These are phyloP conservation scores for Nesometra sesokonis DNA, from an alignment of 35 echinoderm and acorn worm genomes.

Conservation along the genomic window DNA sequence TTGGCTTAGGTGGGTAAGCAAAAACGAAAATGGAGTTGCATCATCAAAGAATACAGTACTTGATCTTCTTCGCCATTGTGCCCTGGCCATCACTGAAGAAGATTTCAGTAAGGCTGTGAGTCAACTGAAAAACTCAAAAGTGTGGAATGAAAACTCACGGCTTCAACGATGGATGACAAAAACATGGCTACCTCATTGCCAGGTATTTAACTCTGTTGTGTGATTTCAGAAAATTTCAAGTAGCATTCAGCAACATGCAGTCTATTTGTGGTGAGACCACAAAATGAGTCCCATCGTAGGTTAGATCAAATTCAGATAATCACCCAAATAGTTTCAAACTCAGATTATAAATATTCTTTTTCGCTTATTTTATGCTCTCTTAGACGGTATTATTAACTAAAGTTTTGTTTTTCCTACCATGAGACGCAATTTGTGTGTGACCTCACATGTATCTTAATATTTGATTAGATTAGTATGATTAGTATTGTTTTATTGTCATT, in stretches of 20 bases:
- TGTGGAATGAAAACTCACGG: not conserved
- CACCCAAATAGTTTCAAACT: too few species aligned
- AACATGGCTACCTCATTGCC: slow-evolving; percentile 14
- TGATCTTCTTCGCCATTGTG: not conserved
- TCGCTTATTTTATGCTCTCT: too few species aligned
- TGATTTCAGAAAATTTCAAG: not conserved
- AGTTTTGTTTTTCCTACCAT: too few species aligned
- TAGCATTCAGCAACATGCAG: too few species aligned
- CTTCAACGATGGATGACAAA: slow-evolving; percentile 4
- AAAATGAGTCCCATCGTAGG: too few species aligned
- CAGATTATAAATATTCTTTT: too few species aligned
- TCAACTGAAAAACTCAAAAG: not conserved
- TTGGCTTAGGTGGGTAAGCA: slow-evolving; percentile 20
- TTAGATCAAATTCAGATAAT: too few species aligned
- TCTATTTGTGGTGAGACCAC: too few species aligned
- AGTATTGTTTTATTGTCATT: not conserved
- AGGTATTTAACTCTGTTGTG: not conserved
- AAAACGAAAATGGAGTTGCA: slow-evolving; percentile 8
- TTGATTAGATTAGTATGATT: too few species aligned
- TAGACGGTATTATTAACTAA: too few species aligned
- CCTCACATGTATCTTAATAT: too few species aligned
- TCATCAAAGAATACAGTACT: not conserved
- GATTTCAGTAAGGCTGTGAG: not conserved
- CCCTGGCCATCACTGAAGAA: not conserved
- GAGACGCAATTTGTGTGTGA: too few species aligned